phyloP scores from a whole-genome alignment of 2,797 vertebrate genomes.

The Poeciliopsis gracilis region DNA sequence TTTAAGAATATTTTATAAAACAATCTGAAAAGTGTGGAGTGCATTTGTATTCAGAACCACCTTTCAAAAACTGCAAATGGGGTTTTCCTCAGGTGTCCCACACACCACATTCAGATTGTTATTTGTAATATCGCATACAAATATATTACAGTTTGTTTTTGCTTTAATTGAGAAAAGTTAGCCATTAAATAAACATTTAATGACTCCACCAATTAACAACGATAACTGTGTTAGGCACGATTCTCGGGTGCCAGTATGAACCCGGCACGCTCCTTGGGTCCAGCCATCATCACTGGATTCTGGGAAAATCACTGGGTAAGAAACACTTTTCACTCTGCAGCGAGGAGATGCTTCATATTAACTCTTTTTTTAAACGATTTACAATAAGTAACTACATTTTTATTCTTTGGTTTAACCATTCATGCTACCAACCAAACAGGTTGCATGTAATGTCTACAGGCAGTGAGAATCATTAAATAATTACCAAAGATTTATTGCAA shows the following conservation, averaged over 20 bases:
- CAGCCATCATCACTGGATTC: slow-evolving; percentile 83
- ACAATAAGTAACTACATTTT: neutral
- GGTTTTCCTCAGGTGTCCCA: neutral
- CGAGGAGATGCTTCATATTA: neutral
- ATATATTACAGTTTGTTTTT: neutral
- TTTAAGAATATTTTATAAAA: neutral
- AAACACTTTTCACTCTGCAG: neutral
- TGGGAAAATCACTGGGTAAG: slow-evolving; percentile 90
- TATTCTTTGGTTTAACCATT: neutral
- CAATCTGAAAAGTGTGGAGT: neutral
- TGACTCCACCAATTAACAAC: neutral
- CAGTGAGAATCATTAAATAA: neutral
- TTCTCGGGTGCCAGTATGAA: slow-evolving; percentile 89
- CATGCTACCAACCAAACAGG: neutral
- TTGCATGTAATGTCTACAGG: neutral
- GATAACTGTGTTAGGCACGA: slow-evolving; percentile 65
- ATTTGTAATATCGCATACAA: neutral
- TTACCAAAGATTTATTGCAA: neutral
- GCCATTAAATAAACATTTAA: neutral
- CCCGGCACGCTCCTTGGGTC: slow-evolving; percentile 83
- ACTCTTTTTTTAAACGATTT: neutral
- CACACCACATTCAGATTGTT: neutral
- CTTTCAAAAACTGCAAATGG: neutral
- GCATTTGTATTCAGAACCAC: neutral
- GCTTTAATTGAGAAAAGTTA: neutral